Evolutionary conservation across 2,797 vertebrate genomes (phyloP), one percentile per base, ranked within the genome.

Genomic region (Leptodactylus fallax): DNA sequence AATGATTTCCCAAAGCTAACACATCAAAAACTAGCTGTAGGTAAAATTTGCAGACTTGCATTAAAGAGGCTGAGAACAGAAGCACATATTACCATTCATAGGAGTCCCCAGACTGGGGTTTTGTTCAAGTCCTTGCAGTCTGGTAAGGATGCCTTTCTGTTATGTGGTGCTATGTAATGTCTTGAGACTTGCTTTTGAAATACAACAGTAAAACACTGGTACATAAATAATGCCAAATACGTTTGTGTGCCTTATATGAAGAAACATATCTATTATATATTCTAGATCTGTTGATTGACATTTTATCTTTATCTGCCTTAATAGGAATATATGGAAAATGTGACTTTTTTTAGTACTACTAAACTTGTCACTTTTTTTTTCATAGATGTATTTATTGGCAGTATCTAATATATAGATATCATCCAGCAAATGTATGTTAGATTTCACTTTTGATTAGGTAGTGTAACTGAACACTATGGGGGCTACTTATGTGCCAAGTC

Each of bases 1-100:
- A 83, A 63, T 72, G 51, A 72, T 88, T 85, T 88, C 53, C 87
- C 63, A 84, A 78, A 84, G 74, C 27, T 13, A 79, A 58, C 23
- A 71, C 76, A 79, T 72, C 61, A 69, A 55, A 76, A 65, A 16
- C 58, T 69, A 56, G 87, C 80, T 83, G 69, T 27, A 78, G 74
- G 61, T 83, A 85, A 85, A 85, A 51, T n/a, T n/a, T 85, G 53
- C 87, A 85, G 51, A n/a, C 65, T 88, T 85, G 65, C 87, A 80
- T 63, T 72, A 72, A 53, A 58, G 82, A 60, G 21, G 10, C 55
- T 63, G 27, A 79, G 27, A 84, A 60, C 61, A 84, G 74, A 69
- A 83, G 72, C 74, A 51, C 69, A 72, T 36, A 79, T 71, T 79
- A 58, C 60, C 8, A 65, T 58, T 83, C 81, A 10, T 27, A 82